A percentile compares a stretch with the other conserved stretches of the same genome.
Conservation (phyloP, 1,140 invertebrate genomes). For the Charaxes varanes region DNA sequence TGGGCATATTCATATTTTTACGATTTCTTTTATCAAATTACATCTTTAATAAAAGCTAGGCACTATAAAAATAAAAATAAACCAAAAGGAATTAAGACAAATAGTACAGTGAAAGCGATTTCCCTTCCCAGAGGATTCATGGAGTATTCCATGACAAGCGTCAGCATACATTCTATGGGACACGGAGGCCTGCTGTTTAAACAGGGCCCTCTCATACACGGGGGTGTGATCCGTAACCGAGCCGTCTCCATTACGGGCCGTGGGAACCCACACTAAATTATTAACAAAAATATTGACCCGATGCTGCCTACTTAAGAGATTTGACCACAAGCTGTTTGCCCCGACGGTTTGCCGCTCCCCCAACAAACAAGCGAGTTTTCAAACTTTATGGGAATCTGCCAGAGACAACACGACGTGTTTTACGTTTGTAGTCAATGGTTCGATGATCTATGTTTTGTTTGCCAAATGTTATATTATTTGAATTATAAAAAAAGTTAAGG, state of each 20-base stretch:
- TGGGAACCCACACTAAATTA: constrained; percentile 65
- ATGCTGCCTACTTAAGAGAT: constrained; percentile 69
- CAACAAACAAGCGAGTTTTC: constrained; percentile 52
- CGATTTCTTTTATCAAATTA: no score
- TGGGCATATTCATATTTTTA: no score
- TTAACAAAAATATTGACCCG: constrained; percentile 70
- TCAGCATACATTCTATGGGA: constrained; percentile 7
- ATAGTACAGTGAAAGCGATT: constrained; percentile 9
- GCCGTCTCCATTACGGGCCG: constrained; percentile 48
- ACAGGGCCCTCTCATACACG: constrained; percentile 13
- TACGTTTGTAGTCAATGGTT: constrained; percentile 8
- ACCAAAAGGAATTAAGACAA: not conserved
- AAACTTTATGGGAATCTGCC: constrained; percentile 52
- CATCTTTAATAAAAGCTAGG: no score
- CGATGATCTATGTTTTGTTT: constrained; percentile 1
- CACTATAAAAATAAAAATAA: no score
- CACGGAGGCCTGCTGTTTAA: constrained; percentile 23
- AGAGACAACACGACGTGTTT: constrained; percentile 14
- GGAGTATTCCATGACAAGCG: constrained; percentile 3
- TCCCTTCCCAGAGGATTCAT: not conserved
- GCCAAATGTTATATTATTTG: constrained; percentile 1
- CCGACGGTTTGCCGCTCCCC: constrained; percentile 53
- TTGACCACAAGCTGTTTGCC: constrained; percentile 60
- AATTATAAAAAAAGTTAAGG: no score
- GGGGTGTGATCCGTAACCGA: constrained; percentile 50